Percentiles rank a stretch among this genome's conserved stretches.
These are phyloP conservation scores for Ectemnius cavifrons DNA, from an alignment of 2,888 invertebrate species.

Conservation along the genomic window DNA sequence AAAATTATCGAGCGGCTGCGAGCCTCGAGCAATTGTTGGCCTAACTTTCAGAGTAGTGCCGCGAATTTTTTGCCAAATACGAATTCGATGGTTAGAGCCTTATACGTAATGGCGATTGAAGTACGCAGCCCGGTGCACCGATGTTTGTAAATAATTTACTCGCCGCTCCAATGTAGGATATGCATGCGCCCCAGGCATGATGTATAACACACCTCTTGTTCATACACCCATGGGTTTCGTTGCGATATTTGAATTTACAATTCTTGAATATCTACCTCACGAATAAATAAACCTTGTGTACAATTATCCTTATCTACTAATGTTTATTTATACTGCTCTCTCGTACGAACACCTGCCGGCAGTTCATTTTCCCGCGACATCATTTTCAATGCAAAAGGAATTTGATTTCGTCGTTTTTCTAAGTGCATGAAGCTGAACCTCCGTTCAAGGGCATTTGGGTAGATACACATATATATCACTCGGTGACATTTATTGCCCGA, in stretches of 20 bases:
- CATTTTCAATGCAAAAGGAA: not conserved
- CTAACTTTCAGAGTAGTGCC: conserved; percentile 2
- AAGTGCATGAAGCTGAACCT: too few relatives aligned
- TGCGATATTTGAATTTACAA: too few relatives aligned
- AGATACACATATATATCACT: too few relatives aligned
- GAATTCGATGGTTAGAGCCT: conserved; percentile 63
- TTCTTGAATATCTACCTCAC: too few relatives aligned
- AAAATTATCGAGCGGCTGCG: not conserved
- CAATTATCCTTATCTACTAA: conserved; percentile 9
- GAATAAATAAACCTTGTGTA: not conserved
- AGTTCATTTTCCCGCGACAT: conserved; percentile 5
- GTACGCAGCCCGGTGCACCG: conserved; percentile 29
- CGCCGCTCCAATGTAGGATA: too few relatives aligned
- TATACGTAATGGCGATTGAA: conserved; percentile 60
- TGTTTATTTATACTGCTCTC: conserved; percentile 20
- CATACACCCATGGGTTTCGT: too few relatives aligned
- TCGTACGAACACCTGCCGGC: not conserved
- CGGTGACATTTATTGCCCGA: too few relatives aligned
- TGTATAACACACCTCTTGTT: too few relatives aligned
- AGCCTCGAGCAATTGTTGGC: too few relatives aligned
- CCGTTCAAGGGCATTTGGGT: too few relatives aligned
- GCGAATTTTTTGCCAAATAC: conserved; percentile 16
- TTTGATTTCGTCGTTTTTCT: too few relatives aligned
- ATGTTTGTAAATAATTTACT: conserved; percentile 36
- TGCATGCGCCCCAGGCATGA: too few relatives aligned